These are phyloP conservation scores for Callipepla squamata DNA, from an alignment of 2,113 vertebrate species.

Conservation along the genomic window DNA sequence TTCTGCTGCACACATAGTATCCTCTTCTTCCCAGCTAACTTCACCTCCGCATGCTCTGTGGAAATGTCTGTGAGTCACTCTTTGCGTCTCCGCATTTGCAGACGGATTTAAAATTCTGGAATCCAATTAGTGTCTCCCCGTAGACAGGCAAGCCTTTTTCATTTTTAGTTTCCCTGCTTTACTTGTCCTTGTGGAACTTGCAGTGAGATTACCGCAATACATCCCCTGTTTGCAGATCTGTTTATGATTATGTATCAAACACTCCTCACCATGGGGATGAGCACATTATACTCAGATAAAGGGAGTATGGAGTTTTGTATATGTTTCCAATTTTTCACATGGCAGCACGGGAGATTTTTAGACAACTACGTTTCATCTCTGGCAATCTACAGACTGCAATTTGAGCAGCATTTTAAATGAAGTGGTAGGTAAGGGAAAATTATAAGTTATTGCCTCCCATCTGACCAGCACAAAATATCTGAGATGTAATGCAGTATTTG, in stretches of 20 bases:
- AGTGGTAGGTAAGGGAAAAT: not conserved
- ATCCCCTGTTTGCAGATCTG: not conserved
- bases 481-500: not conserved
- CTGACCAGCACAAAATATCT: not conserved
- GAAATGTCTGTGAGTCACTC: not conserved
- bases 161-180: slow-evolving; percentile 20
- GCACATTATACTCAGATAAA: not conserved
- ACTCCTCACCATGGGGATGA: not conserved
- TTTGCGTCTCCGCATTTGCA: not conserved
- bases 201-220: not conserved
- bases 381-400: not conserved
- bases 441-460: not conserved
- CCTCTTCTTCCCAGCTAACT: not conserved
- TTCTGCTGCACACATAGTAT: not conserved
- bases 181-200: not conserved
- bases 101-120: slow-evolving; percentile 37
- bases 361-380: not conserved
- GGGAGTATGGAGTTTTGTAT: not conserved
- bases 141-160: not conserved
- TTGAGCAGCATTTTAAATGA: not conserved
- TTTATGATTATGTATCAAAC: slow-evolving; percentile 10
- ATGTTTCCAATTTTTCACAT: not conserved
- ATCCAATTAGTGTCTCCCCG: not conserved
- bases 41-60: not conserved
- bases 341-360: not conserved